Conservation (phyloP, 2,113 vertebrate genomes). For the Trinectes maculatus region DNA sequence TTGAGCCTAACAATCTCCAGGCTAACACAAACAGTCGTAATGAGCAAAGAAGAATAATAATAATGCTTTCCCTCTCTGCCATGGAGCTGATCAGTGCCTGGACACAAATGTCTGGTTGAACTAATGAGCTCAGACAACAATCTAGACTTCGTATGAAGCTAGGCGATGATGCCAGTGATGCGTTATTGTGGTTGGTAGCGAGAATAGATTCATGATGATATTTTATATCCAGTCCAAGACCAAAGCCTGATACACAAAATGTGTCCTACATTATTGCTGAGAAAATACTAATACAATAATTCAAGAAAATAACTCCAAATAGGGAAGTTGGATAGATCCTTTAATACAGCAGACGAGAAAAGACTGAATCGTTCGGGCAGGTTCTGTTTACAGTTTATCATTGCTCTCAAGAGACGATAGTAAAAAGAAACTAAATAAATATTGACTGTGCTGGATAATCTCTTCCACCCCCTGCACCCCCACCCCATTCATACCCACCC, state of each 20-base stretch:
- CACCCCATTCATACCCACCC: slow-evolving; percentile 4
- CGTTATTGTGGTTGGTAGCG: no score
- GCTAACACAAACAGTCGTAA: neutral
- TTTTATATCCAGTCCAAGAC: neutral
- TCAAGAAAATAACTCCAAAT: neutral
- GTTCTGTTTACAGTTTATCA: slow-evolving; percentile 44
- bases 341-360: slow-evolving; percentile 20
- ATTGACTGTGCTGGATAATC: slow-evolving; percentile 8
- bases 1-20: neutral
- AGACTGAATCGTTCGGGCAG: slow-evolving; percentile 25
- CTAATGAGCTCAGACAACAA: slow-evolving; percentile 18
- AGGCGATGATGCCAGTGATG: no score
- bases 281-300: no score
- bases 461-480: slow-evolving; percentile 1
- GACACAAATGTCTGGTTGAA: slow-evolving; percentile 22
- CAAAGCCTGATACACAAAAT: neutral
- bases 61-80: neutral
- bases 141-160: neutral
- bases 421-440: slow-evolving; percentile 34
- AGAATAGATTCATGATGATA: no score
- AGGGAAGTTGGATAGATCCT: no score
- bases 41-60: neutral
- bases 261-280: neutral
- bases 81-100: neutral
- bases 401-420: slow-evolving; percentile 41